Evolutionary conservation across 2,113 vertebrate genomes (phyloP), one percentile per base, ranked within the genome.

Genomic region (Oplegnathus fasciatus): DNA sequence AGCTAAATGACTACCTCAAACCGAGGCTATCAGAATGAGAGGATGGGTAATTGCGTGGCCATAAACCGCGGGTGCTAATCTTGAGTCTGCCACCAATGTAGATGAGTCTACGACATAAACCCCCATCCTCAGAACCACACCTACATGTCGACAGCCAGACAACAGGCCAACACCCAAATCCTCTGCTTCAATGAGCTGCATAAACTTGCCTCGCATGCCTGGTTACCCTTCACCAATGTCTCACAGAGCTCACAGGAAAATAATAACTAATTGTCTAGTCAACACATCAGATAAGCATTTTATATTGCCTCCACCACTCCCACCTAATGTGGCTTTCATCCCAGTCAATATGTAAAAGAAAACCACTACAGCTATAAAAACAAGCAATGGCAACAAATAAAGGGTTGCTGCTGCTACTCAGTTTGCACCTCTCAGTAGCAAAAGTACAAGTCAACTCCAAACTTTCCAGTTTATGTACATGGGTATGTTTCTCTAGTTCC

Each of bases 131-230:
- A 30, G 6, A 84, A 44, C 80, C 78, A 85, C 90, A 87, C 86
- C 86, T 86, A 67, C n/a, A n/a, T n/a, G n/a, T n/a, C n/a, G 50
- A 78, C 60, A 82, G 73, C 74, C 75, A 86, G 85, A 85, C 52
- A 0, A 69, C 76, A 57, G 66, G 65, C 70, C 76, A 40, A 67
- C 79, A 20, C 75, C 58, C 66, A 90, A 90, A 88, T 84, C 72
- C 62, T 83, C 73, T 40, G 37, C 74, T 61, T 58, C 24, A 58
- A 48, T 88, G 40, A 52, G 57, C 75, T 65, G 62, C 82, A 85
- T 83, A 82, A 86, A 91, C 86, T 73, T 86, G 80, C 86, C 86
- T 69, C 24, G 42, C 82, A 91, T 75, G 91, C 84, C 75, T 80
- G 54, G 74, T 85, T 90, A 61, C 81, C 48, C 57, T 75, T 90